These are phyloP conservation scores for Leptogaster cylindrica DNA, from an alignment of 2,888 invertebrate species.

Conservation along the genomic window DNA sequence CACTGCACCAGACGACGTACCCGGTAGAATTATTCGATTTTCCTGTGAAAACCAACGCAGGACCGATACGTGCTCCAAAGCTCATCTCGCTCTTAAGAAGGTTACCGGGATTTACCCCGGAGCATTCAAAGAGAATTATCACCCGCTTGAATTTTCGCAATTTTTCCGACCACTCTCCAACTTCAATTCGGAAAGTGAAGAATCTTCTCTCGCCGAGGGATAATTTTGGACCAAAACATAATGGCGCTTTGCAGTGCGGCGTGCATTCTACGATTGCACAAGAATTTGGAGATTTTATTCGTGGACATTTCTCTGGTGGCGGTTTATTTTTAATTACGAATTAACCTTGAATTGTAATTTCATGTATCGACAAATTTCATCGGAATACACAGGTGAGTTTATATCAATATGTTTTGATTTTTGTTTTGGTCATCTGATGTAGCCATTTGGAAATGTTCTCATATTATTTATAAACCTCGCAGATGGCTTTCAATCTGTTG, in stretches of 20 bases:
- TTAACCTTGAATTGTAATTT: slow-evolving; percentile 23
- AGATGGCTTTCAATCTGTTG: no score
- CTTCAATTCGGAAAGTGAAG: slow-evolving; percentile 19
- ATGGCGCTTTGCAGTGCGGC: background rate
- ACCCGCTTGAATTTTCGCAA: slow-evolving; percentile 9
- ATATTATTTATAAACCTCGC: no score
- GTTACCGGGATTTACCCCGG: slow-evolving; percentile 5
- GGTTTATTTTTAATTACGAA: slow-evolving; percentile 14
- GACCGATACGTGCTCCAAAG: slow-evolving; percentile 21
- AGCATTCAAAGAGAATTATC: slow-evolving; percentile 12
- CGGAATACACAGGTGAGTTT: no score
- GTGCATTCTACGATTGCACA: background rate
- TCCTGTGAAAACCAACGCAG: slow-evolving; percentile 9
- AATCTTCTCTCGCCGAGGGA: slow-evolving; percentile 26
- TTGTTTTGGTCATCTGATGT: no score
- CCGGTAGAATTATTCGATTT: slow-evolving; percentile 19
- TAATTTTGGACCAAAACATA: slow-evolving; percentile 34
- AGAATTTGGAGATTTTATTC: slow-evolving; percentile 21
- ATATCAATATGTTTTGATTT: no score
- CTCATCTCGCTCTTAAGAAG: slow-evolving; percentile 8
- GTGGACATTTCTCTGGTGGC: slow-evolving; percentile 9
- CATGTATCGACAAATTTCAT: no score
- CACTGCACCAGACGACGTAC: slow-evolving; percentile 30
- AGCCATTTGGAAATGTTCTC: no score
- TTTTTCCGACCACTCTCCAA: slow-evolving; percentile 13